A percentile compares a stretch with the other conserved stretches of the same genome.
These are phyloP conservation scores for Agrotis puta DNA, from an alignment of 2,888 invertebrate species.

Conservation along the genomic window DNA sequence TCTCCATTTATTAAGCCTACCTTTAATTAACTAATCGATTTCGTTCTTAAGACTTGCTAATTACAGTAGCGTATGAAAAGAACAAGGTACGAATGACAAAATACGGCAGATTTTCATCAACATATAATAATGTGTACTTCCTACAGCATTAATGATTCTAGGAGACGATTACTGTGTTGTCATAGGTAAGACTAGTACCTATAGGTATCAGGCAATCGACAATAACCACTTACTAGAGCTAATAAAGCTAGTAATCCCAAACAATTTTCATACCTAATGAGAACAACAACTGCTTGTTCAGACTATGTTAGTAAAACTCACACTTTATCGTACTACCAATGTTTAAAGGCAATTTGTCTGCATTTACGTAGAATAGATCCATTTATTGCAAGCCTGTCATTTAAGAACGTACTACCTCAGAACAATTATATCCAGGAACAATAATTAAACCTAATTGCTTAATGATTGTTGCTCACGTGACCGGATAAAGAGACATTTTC, in stretches of 20 bases:
- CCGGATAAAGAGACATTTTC: conserved; percentile 76
- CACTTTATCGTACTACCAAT: conserved; percentile 63
- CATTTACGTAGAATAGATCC: conserved; percentile 75
- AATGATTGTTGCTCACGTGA: conserved; percentile 78
- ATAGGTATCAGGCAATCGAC: conserved; percentile 16
- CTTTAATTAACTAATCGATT: conserved; percentile 16
- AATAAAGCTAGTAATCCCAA: conserved; percentile 38
- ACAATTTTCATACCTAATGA: conserved; percentile 61
- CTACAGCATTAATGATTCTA: not conserved
- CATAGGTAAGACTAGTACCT: conserved; percentile 6
- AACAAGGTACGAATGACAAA: conserved; percentile 20
- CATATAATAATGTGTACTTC: no score
- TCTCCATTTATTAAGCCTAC: not conserved
- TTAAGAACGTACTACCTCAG: conserved; percentile 67
- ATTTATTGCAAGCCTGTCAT: conserved; percentile 75
- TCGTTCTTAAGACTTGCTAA: conserved; percentile 6
- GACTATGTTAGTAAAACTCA: conserved; percentile 41
- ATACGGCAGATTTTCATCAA: not conserved
- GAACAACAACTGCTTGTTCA: conserved; percentile 45
- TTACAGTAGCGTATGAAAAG: conserved; percentile 1
- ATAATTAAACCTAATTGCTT: conserved; percentile 85
- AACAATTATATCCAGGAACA: conserved; percentile 81
- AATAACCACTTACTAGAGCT: conserved; percentile 34
- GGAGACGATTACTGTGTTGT: conserved; percentile 21
- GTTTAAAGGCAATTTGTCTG: conserved; percentile 70